Conservation (phyloP, 1,140 invertebrate genomes). For the Kradibia gibbosae region DNA sequence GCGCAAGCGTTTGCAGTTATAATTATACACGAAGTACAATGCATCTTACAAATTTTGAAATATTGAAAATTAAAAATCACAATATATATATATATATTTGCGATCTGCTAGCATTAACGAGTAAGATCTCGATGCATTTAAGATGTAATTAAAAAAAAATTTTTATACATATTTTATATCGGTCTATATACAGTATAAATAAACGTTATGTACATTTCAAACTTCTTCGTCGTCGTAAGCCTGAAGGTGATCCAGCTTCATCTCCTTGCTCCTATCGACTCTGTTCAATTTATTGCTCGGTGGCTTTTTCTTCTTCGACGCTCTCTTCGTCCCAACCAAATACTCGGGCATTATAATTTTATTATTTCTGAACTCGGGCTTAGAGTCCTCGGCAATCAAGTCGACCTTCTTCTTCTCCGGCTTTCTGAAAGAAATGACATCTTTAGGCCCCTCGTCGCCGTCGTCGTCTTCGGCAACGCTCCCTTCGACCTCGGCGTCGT, state of each 20-base stretch:
- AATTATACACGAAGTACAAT: too few species aligned
- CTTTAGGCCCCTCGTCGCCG: background rate
- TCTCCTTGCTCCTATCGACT: constrained; percentile 62
- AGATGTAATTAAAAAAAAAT: constrained; percentile 22
- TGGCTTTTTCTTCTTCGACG: constrained; percentile 70
- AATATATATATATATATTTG: too few species aligned
- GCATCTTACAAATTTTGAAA: too few species aligned
- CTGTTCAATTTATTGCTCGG: constrained; percentile 64
- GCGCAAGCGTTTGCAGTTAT: too few species aligned
- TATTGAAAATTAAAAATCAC: too few species aligned
- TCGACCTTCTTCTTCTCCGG: constrained; percentile 20
- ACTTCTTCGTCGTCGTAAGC: constrained; percentile 73
- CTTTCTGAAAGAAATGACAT: constrained; percentile 51
- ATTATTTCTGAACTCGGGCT: constrained; percentile 76
- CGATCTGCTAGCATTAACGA: too few species aligned
- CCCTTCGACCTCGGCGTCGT: constrained; percentile 60
- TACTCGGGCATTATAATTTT: constrained; percentile 86
- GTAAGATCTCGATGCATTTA: too few species aligned
- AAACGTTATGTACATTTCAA: constrained; percentile 9
- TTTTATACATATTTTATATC: constrained; percentile 4
- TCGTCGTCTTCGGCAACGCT: constrained; percentile 4
- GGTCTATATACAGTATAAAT: constrained; percentile 27
- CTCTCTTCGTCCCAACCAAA: constrained; percentile 79
- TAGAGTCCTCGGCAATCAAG: constrained; percentile 63
- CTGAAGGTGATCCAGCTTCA: constrained; percentile 78